Base-by-base conservation (phyloP, 1,140 invertebrate genomes). In the Vanessa atalanta region DNA sequence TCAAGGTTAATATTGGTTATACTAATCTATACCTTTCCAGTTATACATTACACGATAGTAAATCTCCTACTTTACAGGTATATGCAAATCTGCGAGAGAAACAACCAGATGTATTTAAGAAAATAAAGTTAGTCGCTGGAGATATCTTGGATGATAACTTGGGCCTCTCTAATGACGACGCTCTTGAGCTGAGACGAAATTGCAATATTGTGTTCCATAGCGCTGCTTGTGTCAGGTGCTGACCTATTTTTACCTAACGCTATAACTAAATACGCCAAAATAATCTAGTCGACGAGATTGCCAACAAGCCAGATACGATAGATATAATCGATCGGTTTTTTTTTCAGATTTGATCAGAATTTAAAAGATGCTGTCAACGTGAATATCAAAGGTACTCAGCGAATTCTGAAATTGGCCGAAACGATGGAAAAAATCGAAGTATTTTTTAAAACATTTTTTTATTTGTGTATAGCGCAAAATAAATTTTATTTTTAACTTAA, bases 191-290 rank as follows among this genome's bases (percentile, higher is more conserved):
- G 63, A 86, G 90, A 65, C 89, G 94, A 31, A 94, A 95, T 65
- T 96, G 98, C 48, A 94, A 96, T n/a, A 94, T 98, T 23, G 94
- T 98, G 0, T 97, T 98, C 88, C 97, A 98, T 83, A 97, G 96
- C 83, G 98, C 98, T 14, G 98, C 98, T 6, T 98, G 97, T 83
- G 96, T 96, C 16, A 87, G 91, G 92, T 93, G 31, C 0, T 37
- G 77, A 70, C 37, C 9, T 57, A 20, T 20, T 57, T 57, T 16
- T 57, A 12, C 8, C 37, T 61, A 3, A n/a, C 14, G 15, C 1
- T 43, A 9, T 43, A 9, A 9, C 37, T 43, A 43, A 43, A 43
- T 43, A 43, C 37, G 37, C 37, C 26, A 31, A 31, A 31, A 43
- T 9, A 43, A 43, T 43, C 9, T 43, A 43, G 37, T 11, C 37